Evolutionary conservation across 53 echinoderm and acorn worm species (phyloP), one percentile per base, ranked within the genome.

Genomic region (Zoroaster sp.): DNA sequence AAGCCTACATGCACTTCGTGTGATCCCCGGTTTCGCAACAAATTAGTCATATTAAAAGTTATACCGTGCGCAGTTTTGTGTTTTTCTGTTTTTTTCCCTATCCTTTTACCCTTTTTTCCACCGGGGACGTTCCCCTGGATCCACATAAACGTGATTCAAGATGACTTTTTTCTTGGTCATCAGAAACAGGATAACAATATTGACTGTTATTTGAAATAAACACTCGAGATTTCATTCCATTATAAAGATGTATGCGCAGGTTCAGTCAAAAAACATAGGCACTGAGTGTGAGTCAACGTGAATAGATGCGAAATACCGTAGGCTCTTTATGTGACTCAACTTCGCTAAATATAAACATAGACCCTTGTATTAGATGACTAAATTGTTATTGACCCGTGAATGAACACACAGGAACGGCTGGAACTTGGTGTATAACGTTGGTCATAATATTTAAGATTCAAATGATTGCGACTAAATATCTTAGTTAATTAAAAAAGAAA

Each of bases 151-250:
- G 44, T 81, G 81, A 81, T 66, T 81, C 81, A 67, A 81, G 66
- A 67, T 81, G 81, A 81, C 81, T 66, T 59, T 66, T 12, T 39
- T 40, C 11, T 75, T 78, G 52, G 34, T 78, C 78, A 78, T 55
- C 53, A 12, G 33, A 28, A 30, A 17, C n/a, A n/a, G n/a, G n/a
- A n/a, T n/a, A n/a, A n/a, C n/a, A n/a, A n/a, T n/a, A n/a, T n/a
- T 59, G 15, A 34, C 5, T 12, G 44, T 5, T 25, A 15, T 30
- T 34, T 45, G 76, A 28, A 36, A n/a, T 2, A 21, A 63, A 28
- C 79, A 79, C 63, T 79, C 5, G 39, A 55, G n/a, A 79, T 38
- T 38, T 6, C 55, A 59, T 79, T 28, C 21, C 79, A 59, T 12
- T 79, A 79, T 2, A 47, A 23, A 51, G 40, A 40, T 4, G 15